Evolutionary conservation across 2,888 invertebrate genomes (phyloP), one percentile per base, ranked within the genome.

Genomic region (Julus scandinavius): DNA sequence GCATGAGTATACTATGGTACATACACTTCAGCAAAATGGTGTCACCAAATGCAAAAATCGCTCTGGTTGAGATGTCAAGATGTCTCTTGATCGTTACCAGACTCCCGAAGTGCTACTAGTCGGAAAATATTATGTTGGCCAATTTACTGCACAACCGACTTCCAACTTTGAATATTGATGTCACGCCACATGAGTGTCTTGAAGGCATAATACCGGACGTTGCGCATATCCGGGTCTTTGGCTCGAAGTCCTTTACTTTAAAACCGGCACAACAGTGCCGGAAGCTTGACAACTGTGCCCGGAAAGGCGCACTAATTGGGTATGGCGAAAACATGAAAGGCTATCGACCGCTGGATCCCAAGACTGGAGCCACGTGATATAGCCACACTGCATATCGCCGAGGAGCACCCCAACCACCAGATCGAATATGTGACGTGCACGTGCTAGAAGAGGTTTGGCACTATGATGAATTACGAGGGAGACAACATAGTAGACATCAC

Each of bases 1-100:
- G 29, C 80, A 72, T 72, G 80, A 45, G 45, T 45, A 45, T 7
- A 45, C 2, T 0, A 45, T 45, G 41, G 89, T 89, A 4, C 86
- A 89, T 41, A 90, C 88, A 6, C 91, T 90, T 17, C 88, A 90
- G 88, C 90, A 90, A 88, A 91, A 90, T 89, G 91, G 90, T 41
- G 88, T 90, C 2, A 89, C 90, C 17, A 90, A 91, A 72, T 15
- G 90, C 2, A 88, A 90, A 87, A 91, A 91, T 87, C 49, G 90
- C 41, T 91, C 38, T 91, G 5, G 87, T 90, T 7, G 90, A 91
- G 86, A 89, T 88, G 83, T 89, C 89, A 50, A 41, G 89, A 17
- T 80, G 63, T 80, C 38, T 80, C 20, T 63, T 87, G n/a, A 20
- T 87, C 15, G 87, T 17, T 29, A 2, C 89, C 13, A 85, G 88